A percentile compares a stretch with the other conserved stretches of the same genome.
Conservation (phyloP, 2,888 invertebrate species). For the Drosophila percnosoma region DNA sequence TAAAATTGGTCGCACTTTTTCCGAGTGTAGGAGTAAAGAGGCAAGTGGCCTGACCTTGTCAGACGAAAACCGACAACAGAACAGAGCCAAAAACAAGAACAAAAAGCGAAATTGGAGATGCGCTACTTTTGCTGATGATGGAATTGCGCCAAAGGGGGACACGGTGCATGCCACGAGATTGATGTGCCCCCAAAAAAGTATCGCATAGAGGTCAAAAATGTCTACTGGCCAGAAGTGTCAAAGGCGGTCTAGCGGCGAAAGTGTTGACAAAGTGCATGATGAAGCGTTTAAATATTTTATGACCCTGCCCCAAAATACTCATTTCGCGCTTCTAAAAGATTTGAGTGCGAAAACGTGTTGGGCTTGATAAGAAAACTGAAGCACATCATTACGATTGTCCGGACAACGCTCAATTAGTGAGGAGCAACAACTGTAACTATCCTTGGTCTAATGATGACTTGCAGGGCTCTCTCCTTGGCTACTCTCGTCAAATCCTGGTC, state of each 20-base stretch:
- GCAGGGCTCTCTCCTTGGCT: background rate
- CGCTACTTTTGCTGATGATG: conserved; percentile 62
- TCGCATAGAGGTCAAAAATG: conserved; percentile 71
- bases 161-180: conserved; percentile 50
- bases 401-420: conserved; percentile 54
- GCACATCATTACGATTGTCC: conserved; percentile 47
- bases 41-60: conserved; percentile 51
- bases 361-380: conserved; percentile 25
- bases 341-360: conserved; percentile 76
- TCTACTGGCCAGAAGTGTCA: conserved; percentile 57
- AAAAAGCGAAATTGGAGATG: conserved; percentile 28
- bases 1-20: background rate
- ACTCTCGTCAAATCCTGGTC: background rate
- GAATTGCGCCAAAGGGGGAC: conserved; percentile 28
- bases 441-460: background rate
- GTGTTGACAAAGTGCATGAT: conserved; percentile 68
- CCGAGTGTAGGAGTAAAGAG: background rate
- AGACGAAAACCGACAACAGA: conserved; percentile 17
- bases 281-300: conserved; percentile 76
- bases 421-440: conserved; percentile 32
- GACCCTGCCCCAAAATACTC: conserved; percentile 45
- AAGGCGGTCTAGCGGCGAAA: conserved; percentile 31
- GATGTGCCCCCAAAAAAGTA: conserved; percentile 54
- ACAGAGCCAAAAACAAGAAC: conserved; percentile 9
- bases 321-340: conserved; percentile 60